These are phyloP conservation scores for Vulpes ferrilata DNA, from an alignment of 2,113 vertebrate genomes.

Conservation along the genomic window DNA sequence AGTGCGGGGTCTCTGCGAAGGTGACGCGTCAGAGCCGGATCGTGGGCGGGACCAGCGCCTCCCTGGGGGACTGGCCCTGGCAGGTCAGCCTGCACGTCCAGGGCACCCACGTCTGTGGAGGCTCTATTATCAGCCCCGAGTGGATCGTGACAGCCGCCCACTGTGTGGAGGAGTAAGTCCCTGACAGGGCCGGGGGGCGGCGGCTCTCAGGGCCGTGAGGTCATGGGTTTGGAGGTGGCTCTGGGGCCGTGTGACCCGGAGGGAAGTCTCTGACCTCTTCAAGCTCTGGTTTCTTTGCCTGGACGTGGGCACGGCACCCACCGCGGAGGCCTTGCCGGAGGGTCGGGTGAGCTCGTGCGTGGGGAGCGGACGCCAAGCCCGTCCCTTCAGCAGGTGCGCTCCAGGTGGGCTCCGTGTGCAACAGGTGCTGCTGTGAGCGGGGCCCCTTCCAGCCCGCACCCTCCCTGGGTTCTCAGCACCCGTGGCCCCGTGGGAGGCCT, in stretches of 20 bases:
- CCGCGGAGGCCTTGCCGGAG: rapidly evolving
- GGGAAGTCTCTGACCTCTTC: neutral
- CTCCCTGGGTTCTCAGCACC: neutral
- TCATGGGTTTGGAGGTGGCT: neutral
- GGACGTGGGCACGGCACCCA: rapidly evolving
- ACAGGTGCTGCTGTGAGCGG: neutral
- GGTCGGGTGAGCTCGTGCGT: rapidly evolving
- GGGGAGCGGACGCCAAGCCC: rapidly evolving
- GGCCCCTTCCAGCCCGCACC: neutral
- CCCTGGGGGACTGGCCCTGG: constrained; percentile 94
- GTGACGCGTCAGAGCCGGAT: constrained; percentile 86
- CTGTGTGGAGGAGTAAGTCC: constrained; percentile 94
- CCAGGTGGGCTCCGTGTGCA: rapidly evolving
- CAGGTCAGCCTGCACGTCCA: constrained; percentile 94
- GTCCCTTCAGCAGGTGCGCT: rapidly evolving
- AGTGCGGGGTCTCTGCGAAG: constrained; percentile 87
- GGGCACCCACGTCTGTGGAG: constrained; percentile 92
- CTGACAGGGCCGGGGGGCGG: rapidly evolving
- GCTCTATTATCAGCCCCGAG: constrained; percentile 91
- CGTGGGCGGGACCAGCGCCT: constrained; percentile 91
- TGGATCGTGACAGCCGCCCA: constrained; percentile 98
- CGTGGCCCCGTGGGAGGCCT: neutral
- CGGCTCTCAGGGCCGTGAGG: neutral
- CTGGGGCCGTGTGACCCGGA: neutral
- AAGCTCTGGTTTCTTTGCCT: neutral